Base-by-base conservation (phyloP, 2,888 invertebrate genomes). In the Drosophila aldrichi region DNA sequence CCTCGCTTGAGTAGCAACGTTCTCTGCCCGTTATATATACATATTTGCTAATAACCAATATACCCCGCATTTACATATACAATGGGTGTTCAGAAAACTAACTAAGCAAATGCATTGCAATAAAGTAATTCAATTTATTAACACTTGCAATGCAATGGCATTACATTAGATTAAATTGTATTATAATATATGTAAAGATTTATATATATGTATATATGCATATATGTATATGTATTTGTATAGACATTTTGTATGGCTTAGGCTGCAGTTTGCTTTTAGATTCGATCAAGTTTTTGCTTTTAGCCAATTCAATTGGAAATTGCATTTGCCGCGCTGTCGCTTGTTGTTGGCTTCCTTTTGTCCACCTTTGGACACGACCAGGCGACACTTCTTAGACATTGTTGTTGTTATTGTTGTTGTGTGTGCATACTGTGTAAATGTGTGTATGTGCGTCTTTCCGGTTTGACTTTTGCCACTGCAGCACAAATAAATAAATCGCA, bases 401-500 rank as follows among this genome's bases (percentile, higher is more conserved):
- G 20, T n/a, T 40, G 29, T 25, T 38, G 20, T 58, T 29, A n/a
- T n/a, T 40, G 29, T 25, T 38, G 20, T 9, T 32, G 12, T 38
- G 25, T 29, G 14, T 20, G 1, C 2, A 12, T 20, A 34, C 10
- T 25, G 34, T 36, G n/a, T 61, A 3, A 51, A 29, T 60, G 3
- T 63, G 22, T 49, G 56, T 52, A n/a, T 54, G 52, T 59, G 46
- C 29, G 55, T 63, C 62, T 75, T 77, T 77, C 77, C 68, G 73
- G 68, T 72, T 77, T 72, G 55, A 71, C 62, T 54, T 75, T 75
- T 72, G 72, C 67, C 62, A 75, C 61, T 61, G 72, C 68, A 74
- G 70, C 65, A 62, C 57, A 80, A 80, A 80, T 54, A 81, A 73
- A 73, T 77, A 77, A 77, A 73, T 80, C 66, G 65, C 68, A 59